Percentiles rank a stretch among this genome's conserved stretches.
Evolutionary conservation across 2,888 invertebrate species (phyloP).

Genomic region (Dynastes grantii): DNA sequence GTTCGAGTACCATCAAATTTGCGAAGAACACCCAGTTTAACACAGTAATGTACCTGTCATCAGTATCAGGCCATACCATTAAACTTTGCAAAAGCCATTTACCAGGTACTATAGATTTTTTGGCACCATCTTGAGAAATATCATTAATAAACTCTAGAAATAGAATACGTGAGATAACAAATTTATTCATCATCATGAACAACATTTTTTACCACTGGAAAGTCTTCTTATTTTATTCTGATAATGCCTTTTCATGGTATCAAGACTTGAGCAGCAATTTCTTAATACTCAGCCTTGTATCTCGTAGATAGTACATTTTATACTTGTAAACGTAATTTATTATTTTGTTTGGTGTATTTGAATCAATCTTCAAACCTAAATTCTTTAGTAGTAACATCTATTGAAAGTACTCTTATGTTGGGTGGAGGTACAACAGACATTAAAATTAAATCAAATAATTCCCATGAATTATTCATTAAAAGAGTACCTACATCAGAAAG

Average conservation of each 20-base stretch:
- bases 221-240: neutral
- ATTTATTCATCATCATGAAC: neutral
- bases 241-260: neutral
- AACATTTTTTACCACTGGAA: neutral
- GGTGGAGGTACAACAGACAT: too few relatives aligned
- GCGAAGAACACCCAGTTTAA: slow-evolving; percentile 31
- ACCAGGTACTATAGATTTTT: slow-evolving; percentile 30
- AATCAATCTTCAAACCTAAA: too few relatives aligned
- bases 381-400: neutral
- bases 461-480: neutral
- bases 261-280: too few relatives aligned
- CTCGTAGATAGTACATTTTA: neutral
- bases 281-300: neutral
- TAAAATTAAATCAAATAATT: neutral
- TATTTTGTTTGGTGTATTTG: neutral
- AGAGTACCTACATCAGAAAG: neutral
- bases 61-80: slow-evolving; percentile 47
- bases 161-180: too few relatives aligned
- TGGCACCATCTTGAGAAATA: slow-evolving; percentile 36
- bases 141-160: slow-evolving; percentile 43
- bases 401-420: too few relatives aligned
- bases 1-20: slow-evolving; percentile 42
- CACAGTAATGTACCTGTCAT: neutral
- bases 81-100: slow-evolving; percentile 48
- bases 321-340: neutral